Percentiles rank a stretch among this genome's conserved stretches.
phyloP scores from a whole-genome alignment of 2,888 invertebrate genomes.

The Agonopterix arenella region DNA sequence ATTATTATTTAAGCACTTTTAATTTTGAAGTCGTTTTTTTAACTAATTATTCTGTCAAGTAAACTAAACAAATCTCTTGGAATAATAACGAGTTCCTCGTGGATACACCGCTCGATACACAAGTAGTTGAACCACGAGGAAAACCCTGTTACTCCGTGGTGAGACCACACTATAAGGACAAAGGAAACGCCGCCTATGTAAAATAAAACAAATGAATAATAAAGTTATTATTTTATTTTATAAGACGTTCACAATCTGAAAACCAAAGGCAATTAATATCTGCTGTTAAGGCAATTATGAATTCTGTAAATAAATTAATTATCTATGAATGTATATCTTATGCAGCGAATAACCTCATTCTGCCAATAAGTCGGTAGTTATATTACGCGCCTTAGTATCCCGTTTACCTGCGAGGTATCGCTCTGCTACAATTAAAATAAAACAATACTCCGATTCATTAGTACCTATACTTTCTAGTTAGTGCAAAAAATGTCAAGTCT shows the following conservation, averaged over 20 bases:
- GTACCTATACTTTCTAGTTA: conserved; percentile 35
- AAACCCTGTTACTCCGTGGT: too few species aligned
- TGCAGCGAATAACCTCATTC: conserved; percentile 41
- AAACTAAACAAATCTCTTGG: too few species aligned
- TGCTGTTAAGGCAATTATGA: conserved; percentile 66
- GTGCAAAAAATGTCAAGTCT: conserved; percentile 43
- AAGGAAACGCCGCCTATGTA: too few species aligned
- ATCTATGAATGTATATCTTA: conserved; percentile 44
- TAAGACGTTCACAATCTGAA: conserved; percentile 70
- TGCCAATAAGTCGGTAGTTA: conserved; percentile 46
- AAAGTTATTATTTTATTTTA: conserved; percentile 70
- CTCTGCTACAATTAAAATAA: conserved; percentile 34
- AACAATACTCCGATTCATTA: conserved; percentile 32
- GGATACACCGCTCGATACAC: too few species aligned
- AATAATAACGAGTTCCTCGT: too few species aligned
- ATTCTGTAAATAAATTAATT: conserved; percentile 68
- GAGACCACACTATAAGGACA: too few species aligned
- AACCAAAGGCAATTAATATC: conserved; percentile 52
- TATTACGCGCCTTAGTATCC: conserved; percentile 3
- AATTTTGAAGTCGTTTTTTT: too few species aligned
- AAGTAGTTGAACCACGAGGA: too few species aligned
- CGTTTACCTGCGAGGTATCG: conserved; percentile 27
- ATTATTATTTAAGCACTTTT: too few species aligned
- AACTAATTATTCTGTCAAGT: too few species aligned
- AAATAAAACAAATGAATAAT: conserved; percentile 22